Base-by-base conservation (phyloP, 1,140 invertebrate genomes). In the Archivesica marissinica region DNA sequence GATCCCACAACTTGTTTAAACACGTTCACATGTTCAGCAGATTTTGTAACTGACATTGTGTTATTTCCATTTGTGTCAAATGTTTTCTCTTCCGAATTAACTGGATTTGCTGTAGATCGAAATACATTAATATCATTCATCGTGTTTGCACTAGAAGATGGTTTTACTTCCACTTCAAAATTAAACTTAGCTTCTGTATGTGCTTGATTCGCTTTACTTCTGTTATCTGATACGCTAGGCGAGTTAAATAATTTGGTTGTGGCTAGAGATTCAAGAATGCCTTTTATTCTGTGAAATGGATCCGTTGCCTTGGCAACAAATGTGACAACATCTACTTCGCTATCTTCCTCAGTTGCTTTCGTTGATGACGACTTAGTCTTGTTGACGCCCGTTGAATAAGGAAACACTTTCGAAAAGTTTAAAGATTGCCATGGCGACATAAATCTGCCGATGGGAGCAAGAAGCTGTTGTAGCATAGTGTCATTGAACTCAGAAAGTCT, bases 401-500 rank as follows among this genome's bases (percentile, higher is more conserved):
- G 76, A 30, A 78, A 64, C 11, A 78, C 76, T 47, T 78, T 33
- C 2, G 76, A 78, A 30, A 78, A 64, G 28, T 78, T 64, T 20
- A 78, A n/a, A 23, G 76, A 61, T 9, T 78, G 25, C 76, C 76
- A 78, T 25, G 76, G 76, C 2, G 76, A 78, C 23, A 64, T n/a
- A 44, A 78, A 64, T 30, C 76, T 39, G n/a, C 66, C 30, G 15
- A 76, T 38, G 6, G 74, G 54, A 38, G 47, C 30, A 17, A 54
- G 33, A 7, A 41, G 50, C n/a, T 17, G 28, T 20, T 76, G 30
- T 11, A 59, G 33, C 33, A 44, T 76, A 9, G 74, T 76, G 25
- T 76, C 50, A n/a, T 39, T 76, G 7, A 41, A 20, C 25, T 56
- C 54, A 1, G 54, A 11, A 11, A 64, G 23, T 64, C 25, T 61